Evolutionary conservation across 2,113 vertebrate species (phyloP).

Genomic region (Numida meleagris): DNA sequence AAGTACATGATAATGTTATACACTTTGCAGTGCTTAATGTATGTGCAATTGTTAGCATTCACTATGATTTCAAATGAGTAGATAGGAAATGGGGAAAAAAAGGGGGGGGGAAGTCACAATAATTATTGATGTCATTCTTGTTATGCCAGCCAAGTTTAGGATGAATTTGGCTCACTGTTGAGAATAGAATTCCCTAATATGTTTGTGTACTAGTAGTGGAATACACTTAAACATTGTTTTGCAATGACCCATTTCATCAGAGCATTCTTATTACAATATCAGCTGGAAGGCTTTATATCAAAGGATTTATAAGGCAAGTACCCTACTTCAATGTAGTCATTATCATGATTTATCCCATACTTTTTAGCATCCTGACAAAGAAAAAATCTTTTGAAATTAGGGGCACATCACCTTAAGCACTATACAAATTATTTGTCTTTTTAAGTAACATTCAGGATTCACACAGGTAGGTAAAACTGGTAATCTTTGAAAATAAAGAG

Average conservation of each 20-base stretch:
- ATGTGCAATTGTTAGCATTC: not conserved
- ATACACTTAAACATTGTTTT: not conserved
- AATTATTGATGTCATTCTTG: not conserved
- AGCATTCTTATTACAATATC: not conserved
- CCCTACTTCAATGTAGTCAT: conserved; percentile 22
- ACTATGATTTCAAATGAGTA: not conserved
- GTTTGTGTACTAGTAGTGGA: not conserved
- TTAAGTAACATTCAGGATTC: not conserved
- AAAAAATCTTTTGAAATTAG: conserved; percentile 22
- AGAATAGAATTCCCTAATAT: not conserved
- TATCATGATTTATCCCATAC: conserved; percentile 34
- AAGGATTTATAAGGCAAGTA: conserved; percentile 45
- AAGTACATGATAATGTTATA: not conserved
- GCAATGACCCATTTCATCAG: not conserved
- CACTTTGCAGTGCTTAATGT: not conserved
- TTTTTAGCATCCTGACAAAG: conserved; percentile 27
- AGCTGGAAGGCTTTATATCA: conserved; percentile 8
- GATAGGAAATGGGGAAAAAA: not conserved
- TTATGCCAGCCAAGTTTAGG: not conserved
- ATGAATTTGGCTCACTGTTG: not conserved
- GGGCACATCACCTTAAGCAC: not conserved
- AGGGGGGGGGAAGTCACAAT: not conserved
- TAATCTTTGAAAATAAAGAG: not conserved
- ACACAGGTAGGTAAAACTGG: not conserved
- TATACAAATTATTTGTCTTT: conserved; percentile 13